These are phyloP conservation scores for Myocastor coypus DNA, from an alignment of 2,113 vertebrate genomes.

Conservation along the genomic window DNA sequence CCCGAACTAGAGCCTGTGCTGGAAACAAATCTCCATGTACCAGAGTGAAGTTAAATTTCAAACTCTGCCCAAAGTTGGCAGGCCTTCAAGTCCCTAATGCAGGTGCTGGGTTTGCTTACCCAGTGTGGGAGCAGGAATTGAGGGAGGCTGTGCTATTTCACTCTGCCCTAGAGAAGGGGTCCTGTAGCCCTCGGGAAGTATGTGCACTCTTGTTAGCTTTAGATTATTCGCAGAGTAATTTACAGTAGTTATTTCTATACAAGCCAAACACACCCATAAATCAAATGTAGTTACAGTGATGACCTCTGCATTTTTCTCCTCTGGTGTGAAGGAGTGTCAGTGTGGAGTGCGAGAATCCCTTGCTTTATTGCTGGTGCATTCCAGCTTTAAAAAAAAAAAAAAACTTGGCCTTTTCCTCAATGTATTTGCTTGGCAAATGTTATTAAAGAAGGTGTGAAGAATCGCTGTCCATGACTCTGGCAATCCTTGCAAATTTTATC, in stretches of 20 bases:
- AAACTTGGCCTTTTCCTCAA: conserved; percentile 9
- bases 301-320: conserved; percentile 4
- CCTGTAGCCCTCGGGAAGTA: neutral
- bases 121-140: conserved; percentile 28
- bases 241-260: conserved; percentile 63
- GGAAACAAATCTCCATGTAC: neutral
- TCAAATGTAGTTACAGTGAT: conserved; percentile 49
- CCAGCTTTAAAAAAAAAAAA: neutral
- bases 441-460: conserved; percentile 5
- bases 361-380: neutral
- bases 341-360: neutral
- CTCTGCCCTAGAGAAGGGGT: conserved; percentile 44
- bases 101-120: neutral
- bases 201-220: conserved; percentile 49
- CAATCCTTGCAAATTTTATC: neutral
- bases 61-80: conserved; percentile 38
- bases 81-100: conserved; percentile 26
- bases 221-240: conserved; percentile 62
- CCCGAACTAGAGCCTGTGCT: neutral
- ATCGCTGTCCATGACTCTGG: neutral
- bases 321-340: neutral
- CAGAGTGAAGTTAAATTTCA: conserved; percentile 44
- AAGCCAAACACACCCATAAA: conserved; percentile 62
- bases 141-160: conserved; percentile 49
- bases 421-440: neutral